Conservation (phyloP, 2,888 invertebrate species). For the Dryocosmus kuriphilus region DNA sequence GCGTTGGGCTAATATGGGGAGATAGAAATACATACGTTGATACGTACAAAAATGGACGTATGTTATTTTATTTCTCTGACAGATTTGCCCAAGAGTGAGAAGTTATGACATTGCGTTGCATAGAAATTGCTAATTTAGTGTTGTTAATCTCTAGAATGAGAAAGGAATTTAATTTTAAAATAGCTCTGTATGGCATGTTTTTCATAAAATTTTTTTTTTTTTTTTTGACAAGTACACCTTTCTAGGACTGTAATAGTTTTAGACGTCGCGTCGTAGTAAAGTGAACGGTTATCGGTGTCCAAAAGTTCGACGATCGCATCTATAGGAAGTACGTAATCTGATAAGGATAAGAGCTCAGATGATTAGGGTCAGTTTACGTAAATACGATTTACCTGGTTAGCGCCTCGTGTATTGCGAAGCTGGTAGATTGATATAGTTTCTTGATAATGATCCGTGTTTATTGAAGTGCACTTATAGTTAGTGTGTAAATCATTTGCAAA, state of each 20-base stretch:
- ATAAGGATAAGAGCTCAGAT: conserved; percentile 32
- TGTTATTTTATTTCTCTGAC: conserved; percentile 3
- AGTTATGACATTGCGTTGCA: conserved; percentile 4
- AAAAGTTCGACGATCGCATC: conserved; percentile 16
- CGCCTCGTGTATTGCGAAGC: conserved; percentile 12
- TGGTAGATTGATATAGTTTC: background rate
- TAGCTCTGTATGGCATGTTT: background rate
- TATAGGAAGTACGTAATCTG: conserved; percentile 5
- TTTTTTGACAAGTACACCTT: background rate
- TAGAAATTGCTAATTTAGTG: conserved; percentile 17
- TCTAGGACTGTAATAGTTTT: background rate
- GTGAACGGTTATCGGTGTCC: background rate
- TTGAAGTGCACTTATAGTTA: background rate
- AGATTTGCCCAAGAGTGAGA: background rate
- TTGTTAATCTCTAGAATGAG: background rate
- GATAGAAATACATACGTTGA: conserved; percentile 10
- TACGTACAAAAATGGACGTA: conserved; percentile 1
- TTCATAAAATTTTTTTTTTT: too few relatives aligned
- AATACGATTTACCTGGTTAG: conserved; percentile 10
- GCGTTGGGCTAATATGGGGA: too few relatives aligned
- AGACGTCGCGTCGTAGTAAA: background rate
- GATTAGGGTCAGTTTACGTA: conserved; percentile 23
- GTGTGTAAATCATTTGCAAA: background rate
- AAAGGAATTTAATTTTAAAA: background rate
- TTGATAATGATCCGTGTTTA: background rate